Evolutionary conservation across 2,888 invertebrate species (phyloP).

Genomic region (Cosmia pyralina): DNA sequence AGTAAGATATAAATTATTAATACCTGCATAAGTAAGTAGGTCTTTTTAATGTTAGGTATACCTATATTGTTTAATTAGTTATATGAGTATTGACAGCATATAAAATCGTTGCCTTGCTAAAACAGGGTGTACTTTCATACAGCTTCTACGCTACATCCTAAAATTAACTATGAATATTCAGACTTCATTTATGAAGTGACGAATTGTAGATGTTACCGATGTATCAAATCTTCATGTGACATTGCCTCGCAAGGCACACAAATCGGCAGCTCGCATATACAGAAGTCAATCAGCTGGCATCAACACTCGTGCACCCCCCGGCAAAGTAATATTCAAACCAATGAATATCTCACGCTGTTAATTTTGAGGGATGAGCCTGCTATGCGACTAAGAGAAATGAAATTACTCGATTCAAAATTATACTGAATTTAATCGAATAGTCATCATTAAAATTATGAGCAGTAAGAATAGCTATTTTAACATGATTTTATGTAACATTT

Average conservation of each 20-base stretch:
- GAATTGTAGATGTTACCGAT: not conserved
- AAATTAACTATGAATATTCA: constrained; percentile 1
- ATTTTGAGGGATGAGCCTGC: constrained; percentile 57
- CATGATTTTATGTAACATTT: not conserved
- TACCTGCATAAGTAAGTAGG: no score
- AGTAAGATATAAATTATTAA: no score
- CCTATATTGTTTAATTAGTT: no score
- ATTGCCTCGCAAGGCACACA: constrained; percentile 1
- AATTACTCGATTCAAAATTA: constrained; percentile 7
- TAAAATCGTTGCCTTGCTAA: not conserved
- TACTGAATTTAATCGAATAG: no score
- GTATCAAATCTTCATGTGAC: constrained; percentile 27
- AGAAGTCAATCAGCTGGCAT: constrained; percentile 67
- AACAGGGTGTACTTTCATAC: not conserved
- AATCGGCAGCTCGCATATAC: constrained; percentile 37
- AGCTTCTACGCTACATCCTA: not conserved
- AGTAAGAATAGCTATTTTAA: no score
- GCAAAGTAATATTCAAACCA: constrained; percentile 66
- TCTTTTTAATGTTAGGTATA: no score
- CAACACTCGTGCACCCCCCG: constrained; percentile 51
- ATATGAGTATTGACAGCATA: not conserved
- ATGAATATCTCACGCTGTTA: constrained; percentile 68
- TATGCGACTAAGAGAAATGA: no score
- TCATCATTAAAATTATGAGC: no score
- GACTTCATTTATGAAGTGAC: not conserved